Evolutionary conservation across 2,113 vertebrate genomes (phyloP).

Genomic region (Phyllopteryx taeniolatus): DNA sequence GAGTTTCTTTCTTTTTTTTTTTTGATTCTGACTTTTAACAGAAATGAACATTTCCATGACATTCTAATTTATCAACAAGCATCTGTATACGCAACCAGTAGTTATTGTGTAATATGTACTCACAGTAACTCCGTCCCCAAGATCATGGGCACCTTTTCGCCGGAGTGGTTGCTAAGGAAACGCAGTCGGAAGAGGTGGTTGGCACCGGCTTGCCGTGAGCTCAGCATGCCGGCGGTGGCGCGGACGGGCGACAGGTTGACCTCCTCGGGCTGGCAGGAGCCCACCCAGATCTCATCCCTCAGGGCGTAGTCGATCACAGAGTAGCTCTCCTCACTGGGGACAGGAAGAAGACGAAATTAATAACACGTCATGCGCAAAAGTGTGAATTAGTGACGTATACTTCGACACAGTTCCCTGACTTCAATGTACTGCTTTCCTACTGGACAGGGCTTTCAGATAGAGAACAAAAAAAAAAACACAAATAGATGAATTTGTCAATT

Average conservation of each 20-base stretch:
- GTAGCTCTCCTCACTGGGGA: constrained; percentile 89
- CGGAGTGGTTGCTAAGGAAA: constrained; percentile 83
- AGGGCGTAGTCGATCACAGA: constrained; percentile 86
- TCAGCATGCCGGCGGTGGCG: constrained; percentile 75
- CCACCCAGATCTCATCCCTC: constrained; percentile 84
- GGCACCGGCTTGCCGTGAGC: constrained; percentile 71
- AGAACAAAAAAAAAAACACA: no score
- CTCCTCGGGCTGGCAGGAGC: constrained; percentile 75
- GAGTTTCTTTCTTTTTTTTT: no score
- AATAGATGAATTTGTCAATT: background rate
- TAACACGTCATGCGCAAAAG: no score
- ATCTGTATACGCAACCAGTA: background rate
- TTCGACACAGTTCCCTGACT: background rate
- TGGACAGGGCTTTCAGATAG: no score
- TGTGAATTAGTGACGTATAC: background rate
- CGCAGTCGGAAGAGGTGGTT: constrained; percentile 81
- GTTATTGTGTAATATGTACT: constrained; percentile 59
- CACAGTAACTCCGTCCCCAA: constrained; percentile 85
- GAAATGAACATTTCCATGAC: no score
- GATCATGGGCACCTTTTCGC: constrained; percentile 82
- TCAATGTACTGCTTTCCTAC: no score
- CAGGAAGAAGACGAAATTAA: background rate
- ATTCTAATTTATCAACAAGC: no score
- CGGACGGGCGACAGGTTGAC: constrained; percentile 75
- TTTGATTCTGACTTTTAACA: no score